Percentiles rank a stretch among this genome's conserved stretches.
Conservation (phyloP, 2,113 vertebrate species). For the Plotosus lineatus region DNA sequence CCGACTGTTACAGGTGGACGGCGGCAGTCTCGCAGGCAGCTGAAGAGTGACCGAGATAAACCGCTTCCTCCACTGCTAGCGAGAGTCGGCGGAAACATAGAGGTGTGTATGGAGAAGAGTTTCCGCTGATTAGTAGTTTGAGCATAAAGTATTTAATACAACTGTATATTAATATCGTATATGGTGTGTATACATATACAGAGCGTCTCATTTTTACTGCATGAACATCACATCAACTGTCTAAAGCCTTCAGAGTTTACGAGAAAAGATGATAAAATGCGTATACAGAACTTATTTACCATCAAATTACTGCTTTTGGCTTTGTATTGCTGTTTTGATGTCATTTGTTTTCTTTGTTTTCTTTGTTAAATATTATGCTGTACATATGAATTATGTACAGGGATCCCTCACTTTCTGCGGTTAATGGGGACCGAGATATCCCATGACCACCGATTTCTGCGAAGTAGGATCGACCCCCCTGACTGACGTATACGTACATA, state of each 20-base stretch:
- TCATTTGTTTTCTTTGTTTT: neutral
- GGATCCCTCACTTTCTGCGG: too few relatives aligned
- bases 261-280: neutral
- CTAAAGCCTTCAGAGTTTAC: neutral
- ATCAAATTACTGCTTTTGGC: neutral
- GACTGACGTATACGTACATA: too few relatives aligned
- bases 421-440: too few relatives aligned
- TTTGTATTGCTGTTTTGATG: neutral
- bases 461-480: too few relatives aligned
- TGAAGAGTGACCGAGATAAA: constrained; percentile 93
- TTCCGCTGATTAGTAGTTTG: neutral
- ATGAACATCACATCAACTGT: neutral
- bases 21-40: constrained; percentile 90
- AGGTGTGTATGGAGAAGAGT: constrained; percentile 72
- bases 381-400: too few relatives aligned
- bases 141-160: neutral
- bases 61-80: constrained; percentile 93
- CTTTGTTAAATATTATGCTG: neutral
- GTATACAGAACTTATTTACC: neutral
- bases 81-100: constrained; percentile 93
- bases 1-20: constrained; percentile 78
- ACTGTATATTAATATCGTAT: too few relatives aligned
- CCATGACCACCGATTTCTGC: too few relatives aligned
- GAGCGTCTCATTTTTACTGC: neutral
- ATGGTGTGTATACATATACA: neutral